Percentiles rank a stretch among this genome's conserved stretches.
phyloP scores from a whole-genome alignment of 1,140 invertebrate species.

The Megalopta genalis region DNA sequence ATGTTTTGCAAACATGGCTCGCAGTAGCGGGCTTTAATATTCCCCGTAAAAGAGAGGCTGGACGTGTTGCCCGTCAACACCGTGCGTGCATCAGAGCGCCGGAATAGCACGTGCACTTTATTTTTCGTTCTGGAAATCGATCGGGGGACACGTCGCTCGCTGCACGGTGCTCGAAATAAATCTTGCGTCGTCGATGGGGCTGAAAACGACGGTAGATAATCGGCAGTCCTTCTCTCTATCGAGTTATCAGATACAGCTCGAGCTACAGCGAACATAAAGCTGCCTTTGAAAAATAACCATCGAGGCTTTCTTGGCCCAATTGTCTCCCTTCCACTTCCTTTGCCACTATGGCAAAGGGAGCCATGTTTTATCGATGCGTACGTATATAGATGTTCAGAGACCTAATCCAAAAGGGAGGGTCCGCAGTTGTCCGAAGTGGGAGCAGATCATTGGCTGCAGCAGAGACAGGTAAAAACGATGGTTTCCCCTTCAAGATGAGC shows the following conservation, averaged over 20 bases:
- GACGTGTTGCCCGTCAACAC: slow-evolving; percentile 54
- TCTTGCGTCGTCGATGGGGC: slow-evolving; percentile 27
- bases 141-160: slow-evolving; percentile 44
- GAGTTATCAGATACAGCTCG: too few species aligned
- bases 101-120: slow-evolving; percentile 63
- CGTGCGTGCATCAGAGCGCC: slow-evolving; percentile 50
- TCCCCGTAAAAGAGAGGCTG: slow-evolving; percentile 55
- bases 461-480: slow-evolving; percentile 1
- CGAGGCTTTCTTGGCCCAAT: too few species aligned
- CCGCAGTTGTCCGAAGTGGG: background rate
- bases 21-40: slow-evolving; percentile 59
- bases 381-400: background rate
- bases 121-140: slow-evolving; percentile 53
- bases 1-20: slow-evolving; percentile 62
- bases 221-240: too few species aligned
- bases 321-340: too few species aligned
- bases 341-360: background rate
- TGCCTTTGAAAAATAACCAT: too few species aligned
- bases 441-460: slow-evolving; percentile 16
- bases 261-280: too few species aligned
- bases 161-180: slow-evolving; percentile 38
- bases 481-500: background rate
- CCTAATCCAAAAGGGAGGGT: background rate
- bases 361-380: background rate
- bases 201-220: background rate